phyloP scores from a whole-genome alignment of 2,888 invertebrate species.

The Apamea sordens region DNA sequence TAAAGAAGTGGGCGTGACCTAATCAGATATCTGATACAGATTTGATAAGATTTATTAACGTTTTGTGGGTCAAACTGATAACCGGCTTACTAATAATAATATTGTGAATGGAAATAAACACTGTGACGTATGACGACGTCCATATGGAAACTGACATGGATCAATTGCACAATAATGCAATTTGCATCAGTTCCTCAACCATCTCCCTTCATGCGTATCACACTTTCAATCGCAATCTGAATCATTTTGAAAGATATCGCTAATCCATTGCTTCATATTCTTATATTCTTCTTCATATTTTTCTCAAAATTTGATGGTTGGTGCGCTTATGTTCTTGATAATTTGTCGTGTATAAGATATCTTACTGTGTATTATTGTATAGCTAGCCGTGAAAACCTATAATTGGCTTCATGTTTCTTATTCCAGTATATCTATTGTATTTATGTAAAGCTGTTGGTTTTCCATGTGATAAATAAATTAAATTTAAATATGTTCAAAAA shows the following conservation, averaged over 20 bases:
- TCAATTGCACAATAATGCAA: background rate
- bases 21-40: slow-evolving; percentile 62
- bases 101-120: slow-evolving; percentile 62
- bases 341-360: too few relatives aligned
- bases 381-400: too few relatives aligned
- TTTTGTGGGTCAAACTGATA: slow-evolving; percentile 69
- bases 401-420: too few relatives aligned
- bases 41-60: slow-evolving; percentile 62
- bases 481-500: too few relatives aligned
- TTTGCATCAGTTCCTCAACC: background rate
- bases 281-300: too few relatives aligned
- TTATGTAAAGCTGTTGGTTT: too few relatives aligned
- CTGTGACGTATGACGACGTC: slow-evolving; percentile 31
- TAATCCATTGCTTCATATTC: background rate
- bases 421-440: too few relatives aligned
- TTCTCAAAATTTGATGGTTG: too few relatives aligned
- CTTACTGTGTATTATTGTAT: too few relatives aligned
- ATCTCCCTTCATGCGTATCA: background rate
- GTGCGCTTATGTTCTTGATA: too few relatives aligned
- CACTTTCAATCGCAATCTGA: background rate
- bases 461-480: too few relatives aligned
- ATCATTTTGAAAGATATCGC: background rate
- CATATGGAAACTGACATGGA: background rate
- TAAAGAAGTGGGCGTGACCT: slow-evolving; percentile 46
- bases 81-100: slow-evolving; percentile 41